phyloP scores from a whole-genome alignment of 2,888 invertebrate species.

The Hanleya hanleyi region DNA sequence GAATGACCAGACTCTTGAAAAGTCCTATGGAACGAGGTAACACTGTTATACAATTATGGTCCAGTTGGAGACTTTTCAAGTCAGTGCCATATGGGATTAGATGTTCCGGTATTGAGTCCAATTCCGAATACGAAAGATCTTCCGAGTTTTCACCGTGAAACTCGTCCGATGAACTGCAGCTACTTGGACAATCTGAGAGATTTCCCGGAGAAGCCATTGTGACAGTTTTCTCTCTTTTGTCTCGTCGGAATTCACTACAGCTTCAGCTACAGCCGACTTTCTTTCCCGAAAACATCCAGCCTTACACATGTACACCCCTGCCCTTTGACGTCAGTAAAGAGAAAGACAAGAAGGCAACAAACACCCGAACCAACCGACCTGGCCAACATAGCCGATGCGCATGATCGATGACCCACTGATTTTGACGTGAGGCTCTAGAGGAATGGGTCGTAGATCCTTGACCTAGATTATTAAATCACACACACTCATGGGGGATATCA shows the following conservation, averaged over 20 bases:
- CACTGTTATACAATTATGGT: slow-evolving; percentile 70
- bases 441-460: no score
- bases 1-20: slow-evolving; percentile 80
- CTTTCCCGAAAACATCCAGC: slow-evolving; percentile 28
- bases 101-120: slow-evolving; percentile 63
- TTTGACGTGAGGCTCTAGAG: no score
- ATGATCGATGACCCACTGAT: no score
- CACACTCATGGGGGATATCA: no score
- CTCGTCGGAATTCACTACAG: slow-evolving; percentile 11
- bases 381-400: no score
- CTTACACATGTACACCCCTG: no score
- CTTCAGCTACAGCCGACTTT: slow-evolving; percentile 18
- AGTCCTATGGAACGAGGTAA: slow-evolving; percentile 67
- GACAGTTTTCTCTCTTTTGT: no score
- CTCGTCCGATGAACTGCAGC: slow-evolving; percentile 42
- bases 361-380: no score
- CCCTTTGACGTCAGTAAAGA: no score
- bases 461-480: no score
- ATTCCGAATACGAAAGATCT: slow-evolving; percentile 65
- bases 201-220: not conserved
- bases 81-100: slow-evolving; percentile 74
- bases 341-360: no score
- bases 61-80: slow-evolving; percentile 76
- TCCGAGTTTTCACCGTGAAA: slow-evolving; percentile 59
- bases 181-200: not conserved